Base-by-base conservation (phyloP, 1,140 invertebrate genomes). In the Cydia splendana region DNA sequence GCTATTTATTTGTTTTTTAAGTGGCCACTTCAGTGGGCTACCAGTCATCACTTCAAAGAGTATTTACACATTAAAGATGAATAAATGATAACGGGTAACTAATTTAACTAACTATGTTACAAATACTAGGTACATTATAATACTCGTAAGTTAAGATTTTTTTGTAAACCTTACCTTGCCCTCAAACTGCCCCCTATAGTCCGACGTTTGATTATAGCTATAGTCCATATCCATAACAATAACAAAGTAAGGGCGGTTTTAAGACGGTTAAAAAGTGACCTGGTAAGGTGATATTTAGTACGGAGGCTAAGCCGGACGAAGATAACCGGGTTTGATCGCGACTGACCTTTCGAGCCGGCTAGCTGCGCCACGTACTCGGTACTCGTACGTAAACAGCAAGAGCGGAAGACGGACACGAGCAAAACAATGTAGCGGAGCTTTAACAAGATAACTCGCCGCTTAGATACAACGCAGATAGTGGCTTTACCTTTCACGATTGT, bases 271-370 rank as follows among this genome's bases (percentile, higher is more conserved):
- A 38, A 20, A 48, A n/a, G 30, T 51, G 38, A 79, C 51, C 79
- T 77, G 73, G 20, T 74, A 45, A 69, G 13, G 57, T 12, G 2
- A 65, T 57, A 65, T 74, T 76, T 67, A 57, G 78, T 76, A 75
- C 65, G 74, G 74, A 73, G 65, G 6, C 34, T 18, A 38, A 18
- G 30, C 67, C 67, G 67, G 67, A 71, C 38, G 30, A 38, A 24
- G 48, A 77, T 67, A 79, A 77, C 77, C 77, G 74, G 80, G 75
- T 78, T 81, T 77, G 53, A 69, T 78, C 65, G 75, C 53, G 53
- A 20, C 18, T 65, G 77, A 82, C 81, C 79, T 82, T 80, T 77
- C 45, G 69, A 74, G 45, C 53, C 74, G n/a, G 51, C 38, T 71
- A 42, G 67, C 38, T 71, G 18, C 18, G 57, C 57, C 57, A 38